Conservation (phyloP, 2,113 vertebrate species). For the Catagonus wagneri region DNA sequence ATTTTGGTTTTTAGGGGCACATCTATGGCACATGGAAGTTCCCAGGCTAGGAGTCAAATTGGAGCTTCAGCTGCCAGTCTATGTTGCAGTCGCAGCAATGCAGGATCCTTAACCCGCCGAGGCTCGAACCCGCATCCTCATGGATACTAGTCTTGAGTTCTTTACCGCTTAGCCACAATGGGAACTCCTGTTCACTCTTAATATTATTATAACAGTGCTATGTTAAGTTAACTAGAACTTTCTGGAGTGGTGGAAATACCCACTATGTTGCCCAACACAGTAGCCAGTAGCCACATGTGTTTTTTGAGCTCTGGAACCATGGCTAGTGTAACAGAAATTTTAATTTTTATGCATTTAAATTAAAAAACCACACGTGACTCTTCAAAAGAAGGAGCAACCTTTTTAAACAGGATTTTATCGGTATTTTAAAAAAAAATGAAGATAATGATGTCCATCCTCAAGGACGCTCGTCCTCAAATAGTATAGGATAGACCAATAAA, state of each 20-base stretch:
- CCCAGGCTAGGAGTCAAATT: too few species aligned
- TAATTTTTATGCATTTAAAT: constrained; percentile 19
- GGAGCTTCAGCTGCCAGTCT: too few species aligned
- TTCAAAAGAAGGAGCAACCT: neutral
- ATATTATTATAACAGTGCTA: neutral
- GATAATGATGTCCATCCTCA: neutral
- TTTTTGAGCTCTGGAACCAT: neutral
- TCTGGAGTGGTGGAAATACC: neutral
- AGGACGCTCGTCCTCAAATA: neutral
- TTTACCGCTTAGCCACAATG: too few species aligned
- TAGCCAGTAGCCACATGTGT: neutral
- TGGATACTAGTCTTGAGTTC: too few species aligned
- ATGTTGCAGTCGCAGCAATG: too few species aligned
- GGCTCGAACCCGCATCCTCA: too few species aligned
- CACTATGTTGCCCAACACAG: neutral
- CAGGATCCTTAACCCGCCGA: too few species aligned
- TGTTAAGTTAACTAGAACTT: neutral
- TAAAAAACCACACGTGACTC: neutral
- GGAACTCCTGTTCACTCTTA: neutral
- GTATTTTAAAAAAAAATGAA: neutral
- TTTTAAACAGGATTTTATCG: constrained; percentile 13
- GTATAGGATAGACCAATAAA: neutral
- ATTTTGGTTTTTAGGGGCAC: too few species aligned
- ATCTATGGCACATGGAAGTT: too few species aligned
- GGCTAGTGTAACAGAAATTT: neutral